Base-by-base conservation (phyloP, 2,888 invertebrate species). In the Cinara cedri region DNA sequence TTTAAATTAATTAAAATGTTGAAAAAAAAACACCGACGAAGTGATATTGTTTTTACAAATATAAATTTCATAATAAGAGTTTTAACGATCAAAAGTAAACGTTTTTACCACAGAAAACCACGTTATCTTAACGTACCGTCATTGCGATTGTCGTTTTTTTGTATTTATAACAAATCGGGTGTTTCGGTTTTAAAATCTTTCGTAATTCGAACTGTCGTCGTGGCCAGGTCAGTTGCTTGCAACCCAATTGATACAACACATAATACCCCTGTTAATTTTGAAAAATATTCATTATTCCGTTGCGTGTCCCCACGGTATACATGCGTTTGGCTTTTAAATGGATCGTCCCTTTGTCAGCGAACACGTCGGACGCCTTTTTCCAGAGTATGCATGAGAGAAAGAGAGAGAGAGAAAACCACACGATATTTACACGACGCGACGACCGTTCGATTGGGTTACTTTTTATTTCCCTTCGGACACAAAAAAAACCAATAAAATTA, bases 401-500 rank as follows among this genome's bases (percentile, higher is more conserved):
- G 46, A 65, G 14, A 21, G 44, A 65, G 46, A 66, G 16, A 19
- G 19, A 21, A 65, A 62, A 44, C 44, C 24, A 16, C 24, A 16
- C n/a, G 16, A 26, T 51, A 51, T 68, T 54, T 54, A 70, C 68
- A 19, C 34, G 54, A 34, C 34, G 34, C 3, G 3, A 6, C 34
- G 6, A 34, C 26, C 24, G 68, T 70, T 54, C 34, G 19, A 26
- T 51, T 70, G 19, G 49, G 68, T 51, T 19, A 13, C 26, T 24
- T 51, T 24, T 68, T 51, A 19, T 54, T 70, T 70, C 51, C 9
- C 13, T 14, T 51, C 54, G 54, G 68, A 51, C 26, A n/a, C 3
- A 34, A 34, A 34, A 34, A 34, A 34, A 34, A 26, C 49, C 49
- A 11, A 49, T 11, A 26, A 49, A 66, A 26, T 46, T 10, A 16